Conservation (phyloP, 2,888 invertebrate genomes). For the Euclidia mi region DNA sequence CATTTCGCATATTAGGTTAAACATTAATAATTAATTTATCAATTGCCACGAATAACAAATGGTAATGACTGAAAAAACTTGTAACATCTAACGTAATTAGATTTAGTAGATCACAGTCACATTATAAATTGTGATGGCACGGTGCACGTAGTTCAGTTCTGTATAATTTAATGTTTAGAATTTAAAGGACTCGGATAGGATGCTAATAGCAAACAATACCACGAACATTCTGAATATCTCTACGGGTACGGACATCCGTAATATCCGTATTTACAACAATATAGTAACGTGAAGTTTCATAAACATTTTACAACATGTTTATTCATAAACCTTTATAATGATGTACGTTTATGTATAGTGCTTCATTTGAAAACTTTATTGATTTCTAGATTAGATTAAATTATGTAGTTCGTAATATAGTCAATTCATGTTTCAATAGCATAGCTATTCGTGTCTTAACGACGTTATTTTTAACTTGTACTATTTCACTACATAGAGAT, state of each 20-base stretch:
- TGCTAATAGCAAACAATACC: constrained; percentile 18
- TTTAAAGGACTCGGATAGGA: constrained; percentile 12
- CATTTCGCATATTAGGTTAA: constrained; percentile 87
- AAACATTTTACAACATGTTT: constrained; percentile 25
- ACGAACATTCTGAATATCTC: constrained; percentile 28
- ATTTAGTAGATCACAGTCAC: constrained; percentile 68
- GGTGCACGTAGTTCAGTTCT: constrained; percentile 80
- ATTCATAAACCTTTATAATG: constrained; percentile 17
- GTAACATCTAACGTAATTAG: constrained; percentile 68
- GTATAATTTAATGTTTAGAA: constrained; percentile 34
- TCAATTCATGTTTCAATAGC: constrained; percentile 58
- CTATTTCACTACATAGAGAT: constrained; percentile 21
- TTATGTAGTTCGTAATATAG: constrained; percentile 50
- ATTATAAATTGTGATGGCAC: constrained; percentile 77
- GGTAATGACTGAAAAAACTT: constrained; percentile 69
- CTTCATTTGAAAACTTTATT: constrained; percentile 28
- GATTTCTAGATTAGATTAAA: constrained; percentile 40
- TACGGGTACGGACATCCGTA: constrained; percentile 26
- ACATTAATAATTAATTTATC: constrained; percentile 39
- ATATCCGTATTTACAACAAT: constrained; percentile 23
- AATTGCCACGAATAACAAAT: constrained; percentile 70
- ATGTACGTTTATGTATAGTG: constrained; percentile 31
- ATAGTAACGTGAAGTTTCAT: constrained; percentile 35
- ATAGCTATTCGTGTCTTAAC: constrained; percentile 51
- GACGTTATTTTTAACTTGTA: constrained; percentile 27